Percentiles rank a stretch among this genome's conserved stretches.
Conservation (phyloP, 2,888 invertebrate species). For the Caenorhabditis japonica region DNA sequence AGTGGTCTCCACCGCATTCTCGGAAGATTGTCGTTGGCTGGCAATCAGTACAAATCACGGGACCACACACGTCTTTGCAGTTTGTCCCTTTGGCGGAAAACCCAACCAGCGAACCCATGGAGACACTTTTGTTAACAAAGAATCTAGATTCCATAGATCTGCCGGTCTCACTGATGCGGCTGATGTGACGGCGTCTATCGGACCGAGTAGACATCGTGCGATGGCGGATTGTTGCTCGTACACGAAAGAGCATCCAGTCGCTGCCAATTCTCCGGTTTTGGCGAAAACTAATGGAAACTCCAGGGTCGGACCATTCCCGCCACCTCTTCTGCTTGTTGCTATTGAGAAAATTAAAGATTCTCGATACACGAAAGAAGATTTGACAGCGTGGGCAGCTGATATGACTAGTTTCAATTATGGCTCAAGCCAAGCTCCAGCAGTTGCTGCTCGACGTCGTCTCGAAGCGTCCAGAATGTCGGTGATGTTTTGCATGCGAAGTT, state of each 20-base stretch:
- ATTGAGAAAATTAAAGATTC: slow-evolving; percentile 86
- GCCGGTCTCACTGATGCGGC: slow-evolving; percentile 85
- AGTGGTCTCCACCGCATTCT: slow-evolving; percentile 80
- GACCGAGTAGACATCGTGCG: slow-evolving; percentile 43
- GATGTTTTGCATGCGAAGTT: slow-evolving; percentile 48
- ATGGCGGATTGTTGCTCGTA: slow-evolving; percentile 26
- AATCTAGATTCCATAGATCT: slow-evolving; percentile 87
- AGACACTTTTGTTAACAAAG: slow-evolving; percentile 91
- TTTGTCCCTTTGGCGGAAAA: slow-evolving; percentile 88
- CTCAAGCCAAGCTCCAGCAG: slow-evolving; percentile 36
- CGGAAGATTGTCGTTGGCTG: slow-evolving; percentile 85
- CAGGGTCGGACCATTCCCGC: slow-evolving; percentile 90
- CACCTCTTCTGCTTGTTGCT: slow-evolving; percentile 86
- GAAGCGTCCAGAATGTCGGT: slow-evolving; percentile 58
- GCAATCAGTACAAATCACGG: slow-evolving; percentile 91
- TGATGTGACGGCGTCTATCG: slow-evolving; percentile 44
- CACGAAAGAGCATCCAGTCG: slow-evolving; percentile 49
- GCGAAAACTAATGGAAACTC: slow-evolving; percentile 82
- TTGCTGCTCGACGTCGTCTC: slow-evolving; percentile 26
- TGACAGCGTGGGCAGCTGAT: slow-evolving; percentile 74
- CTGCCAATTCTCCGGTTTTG: slow-evolving; percentile 10
- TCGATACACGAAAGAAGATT: slow-evolving; percentile 66
- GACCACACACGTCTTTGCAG: slow-evolving; percentile 96
- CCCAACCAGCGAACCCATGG: slow-evolving; percentile 93
- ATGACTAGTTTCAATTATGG: slow-evolving; percentile 48